These are phyloP conservation scores for Pseudochirops cupreus DNA, from an alignment of 2,797 vertebrate genomes.

Conservation along the genomic window DNA sequence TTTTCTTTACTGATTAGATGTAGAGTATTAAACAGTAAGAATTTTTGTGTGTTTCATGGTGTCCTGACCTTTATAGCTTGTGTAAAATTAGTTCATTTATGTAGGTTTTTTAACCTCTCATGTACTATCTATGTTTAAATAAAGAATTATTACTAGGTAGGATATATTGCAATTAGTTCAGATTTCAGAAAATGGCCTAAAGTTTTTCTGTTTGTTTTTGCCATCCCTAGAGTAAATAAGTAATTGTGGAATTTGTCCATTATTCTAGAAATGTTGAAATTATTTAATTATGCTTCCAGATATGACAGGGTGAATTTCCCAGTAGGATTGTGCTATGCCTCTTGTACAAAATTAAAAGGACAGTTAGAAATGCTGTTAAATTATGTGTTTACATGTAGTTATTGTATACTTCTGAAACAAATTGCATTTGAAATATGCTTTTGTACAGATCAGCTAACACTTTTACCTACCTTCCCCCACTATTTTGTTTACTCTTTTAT, in stretches of 20 bases:
- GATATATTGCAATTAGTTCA: neutral
- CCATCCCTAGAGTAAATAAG: neutral
- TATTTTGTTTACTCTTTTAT: neutral
- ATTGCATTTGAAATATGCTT: neutral
- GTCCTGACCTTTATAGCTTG: neutral
- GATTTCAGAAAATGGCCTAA: slow-evolving; percentile 1
- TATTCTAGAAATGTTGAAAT: neutral
- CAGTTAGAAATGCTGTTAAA: neutral
- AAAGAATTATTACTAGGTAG: neutral
- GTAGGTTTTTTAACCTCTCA: neutral
- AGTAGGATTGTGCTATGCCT: neutral
- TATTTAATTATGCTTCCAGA: slow-evolving; percentile 22
- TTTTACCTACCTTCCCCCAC: neutral
- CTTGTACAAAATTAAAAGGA: slow-evolving; percentile 21
- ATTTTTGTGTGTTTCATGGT: neutral
- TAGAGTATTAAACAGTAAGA: neutral
- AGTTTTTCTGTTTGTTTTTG: neutral
- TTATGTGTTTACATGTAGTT: neutral
- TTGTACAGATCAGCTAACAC: neutral
- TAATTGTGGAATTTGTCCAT: slow-evolving; percentile 12
- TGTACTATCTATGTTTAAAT: neutral
- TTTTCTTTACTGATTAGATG: neutral
- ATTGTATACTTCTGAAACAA: neutral
- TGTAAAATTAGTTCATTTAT: neutral
- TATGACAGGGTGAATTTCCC: neutral